Conservation (phyloP, 1,140 invertebrate species). For the Tribolium castaneum region DNA sequence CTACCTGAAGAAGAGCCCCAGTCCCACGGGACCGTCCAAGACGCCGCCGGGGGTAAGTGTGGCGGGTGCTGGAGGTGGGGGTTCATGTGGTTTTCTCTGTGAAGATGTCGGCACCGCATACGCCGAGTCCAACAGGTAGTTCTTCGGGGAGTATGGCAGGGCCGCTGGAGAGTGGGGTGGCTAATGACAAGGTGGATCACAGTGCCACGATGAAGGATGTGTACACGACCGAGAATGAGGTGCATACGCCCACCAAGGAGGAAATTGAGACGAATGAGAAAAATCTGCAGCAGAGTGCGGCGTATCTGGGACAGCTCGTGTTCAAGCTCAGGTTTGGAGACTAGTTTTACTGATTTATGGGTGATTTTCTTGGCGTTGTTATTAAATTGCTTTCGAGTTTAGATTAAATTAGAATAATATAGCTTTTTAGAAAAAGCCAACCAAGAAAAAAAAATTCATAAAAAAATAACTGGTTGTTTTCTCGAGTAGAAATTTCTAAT, state of each 20-base stretch:
- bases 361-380: too few species aligned
- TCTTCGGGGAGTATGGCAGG: slow-evolving; percentile 54
- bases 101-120: slow-evolving; percentile 60
- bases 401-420: too few species aligned
- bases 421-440: too few species aligned
- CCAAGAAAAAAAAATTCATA: too few species aligned
- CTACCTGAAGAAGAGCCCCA: slow-evolving; percentile 89
- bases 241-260: slow-evolving; percentile 68
- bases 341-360: neutral
- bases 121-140: slow-evolving; percentile 61
- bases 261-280: slow-evolving; percentile 73
- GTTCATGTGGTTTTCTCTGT: neutral
- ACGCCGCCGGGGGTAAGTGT: slow-evolving; percentile 65
- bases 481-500: too few species aligned
- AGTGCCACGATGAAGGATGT: slow-evolving; percentile 65
- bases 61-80: too few species aligned
- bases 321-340: slow-evolving; percentile 79
- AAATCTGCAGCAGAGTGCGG: slow-evolving; percentile 68
- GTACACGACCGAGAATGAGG: slow-evolving; percentile 65
- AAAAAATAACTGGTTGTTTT: too few species aligned
- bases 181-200: slow-evolving; percentile 58
- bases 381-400: too few species aligned
- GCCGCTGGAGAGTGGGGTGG: slow-evolving; percentile 61
- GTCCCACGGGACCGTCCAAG: slow-evolving; percentile 75
- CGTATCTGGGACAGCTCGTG: slow-evolving; percentile 82